These are phyloP conservation scores for Arctopsyche grandis DNA, from an alignment of 1,140 invertebrate species.

Conservation along the genomic window DNA sequence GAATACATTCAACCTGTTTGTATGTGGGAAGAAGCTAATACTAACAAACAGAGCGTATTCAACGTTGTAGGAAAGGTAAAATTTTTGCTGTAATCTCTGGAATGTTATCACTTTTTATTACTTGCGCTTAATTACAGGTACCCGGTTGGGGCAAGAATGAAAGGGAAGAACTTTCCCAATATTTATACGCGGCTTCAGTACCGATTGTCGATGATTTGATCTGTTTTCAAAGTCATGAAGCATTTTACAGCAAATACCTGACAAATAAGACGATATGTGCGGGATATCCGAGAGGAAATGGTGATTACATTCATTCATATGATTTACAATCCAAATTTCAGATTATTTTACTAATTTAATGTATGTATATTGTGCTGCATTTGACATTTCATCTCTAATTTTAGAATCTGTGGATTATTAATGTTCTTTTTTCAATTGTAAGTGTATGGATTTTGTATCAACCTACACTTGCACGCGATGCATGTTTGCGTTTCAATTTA, in stretches of 20 bases:
- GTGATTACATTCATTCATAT: slow-evolving; percentile 24
- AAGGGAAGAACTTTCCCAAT: slow-evolving; percentile 21
- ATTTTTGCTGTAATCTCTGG: neutral
- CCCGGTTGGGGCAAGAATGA: slow-evolving; percentile 46
- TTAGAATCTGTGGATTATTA: neutral
- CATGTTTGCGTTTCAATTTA: no score
- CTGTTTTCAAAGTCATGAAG: slow-evolving; percentile 41
- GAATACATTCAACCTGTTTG: slow-evolving; percentile 50
- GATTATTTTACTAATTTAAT: neutral
- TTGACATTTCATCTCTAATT: neutral
- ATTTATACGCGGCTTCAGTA: slow-evolving; percentile 28
- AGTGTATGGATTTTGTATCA: no score
- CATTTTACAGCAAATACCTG: slow-evolving; percentile 43
- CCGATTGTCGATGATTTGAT: slow-evolving; percentile 39
- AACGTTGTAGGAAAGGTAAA: slow-evolving; percentile 39
- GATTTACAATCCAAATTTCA: no score
- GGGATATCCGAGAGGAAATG: slow-evolving; percentile 46
- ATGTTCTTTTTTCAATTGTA: no score
- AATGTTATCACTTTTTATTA: neutral
- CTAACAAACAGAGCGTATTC: slow-evolving; percentile 29
- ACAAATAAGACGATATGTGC: slow-evolving; percentile 45
- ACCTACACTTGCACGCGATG: no score
- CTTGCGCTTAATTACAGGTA: slow-evolving; percentile 30
- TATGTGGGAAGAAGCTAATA: slow-evolving; percentile 47
- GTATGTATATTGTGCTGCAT: neutral